phyloP scores from a whole-genome alignment of 2,888 invertebrate genomes.

The Eumacrocentrus americanus region DNA sequence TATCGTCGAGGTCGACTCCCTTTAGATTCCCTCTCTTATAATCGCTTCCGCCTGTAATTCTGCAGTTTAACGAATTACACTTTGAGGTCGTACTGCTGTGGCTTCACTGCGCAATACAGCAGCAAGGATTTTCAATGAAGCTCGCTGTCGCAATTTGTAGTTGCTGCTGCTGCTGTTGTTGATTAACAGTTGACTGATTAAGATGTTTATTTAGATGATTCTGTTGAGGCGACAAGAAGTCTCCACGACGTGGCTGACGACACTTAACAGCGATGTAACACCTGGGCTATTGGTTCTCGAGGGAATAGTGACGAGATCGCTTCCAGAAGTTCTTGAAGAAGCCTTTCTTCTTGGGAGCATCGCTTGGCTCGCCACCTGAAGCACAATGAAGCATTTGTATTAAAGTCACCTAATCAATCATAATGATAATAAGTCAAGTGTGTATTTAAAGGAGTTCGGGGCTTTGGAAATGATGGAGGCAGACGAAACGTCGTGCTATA shows the following conservation, averaged over 20 bases:
- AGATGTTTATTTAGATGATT: slow-evolving; percentile 12
- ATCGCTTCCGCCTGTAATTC: slow-evolving; percentile 4
- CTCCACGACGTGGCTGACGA: slow-evolving; percentile 20
- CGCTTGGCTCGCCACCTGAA: slow-evolving; percentile 72
- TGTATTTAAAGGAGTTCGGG: neutral
- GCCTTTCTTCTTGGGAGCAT: slow-evolving; percentile 81
- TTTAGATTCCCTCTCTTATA: slow-evolving; percentile 7
- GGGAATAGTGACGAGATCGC: slow-evolving; percentile 83
- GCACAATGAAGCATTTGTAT: slow-evolving; percentile 35
- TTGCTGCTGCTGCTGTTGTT: slow-evolving; percentile 42
- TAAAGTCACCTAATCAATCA: slow-evolving; percentile 9
- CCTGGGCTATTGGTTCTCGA: slow-evolving; percentile 80
- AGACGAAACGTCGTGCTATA: neutral
- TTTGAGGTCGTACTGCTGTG: slow-evolving; percentile 11
- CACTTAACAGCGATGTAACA: slow-evolving; percentile 38
- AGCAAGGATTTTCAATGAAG: slow-evolving; percentile 54
- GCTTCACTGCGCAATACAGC: slow-evolving; percentile 57
- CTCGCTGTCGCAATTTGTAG: slow-evolving; percentile 36
- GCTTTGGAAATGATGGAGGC: neutral
- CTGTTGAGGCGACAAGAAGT: slow-evolving; percentile 13
- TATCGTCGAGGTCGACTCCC: slow-evolving; percentile 15
- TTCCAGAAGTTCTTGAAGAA: slow-evolving; percentile 91
- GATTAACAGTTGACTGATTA: slow-evolving; percentile 18
- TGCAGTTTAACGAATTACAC: slow-evolving; percentile 14
- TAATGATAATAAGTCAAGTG: neutral